phyloP scores from a whole-genome alignment of 1,140 invertebrate species.

The Chionoecetes opilio region DNA sequence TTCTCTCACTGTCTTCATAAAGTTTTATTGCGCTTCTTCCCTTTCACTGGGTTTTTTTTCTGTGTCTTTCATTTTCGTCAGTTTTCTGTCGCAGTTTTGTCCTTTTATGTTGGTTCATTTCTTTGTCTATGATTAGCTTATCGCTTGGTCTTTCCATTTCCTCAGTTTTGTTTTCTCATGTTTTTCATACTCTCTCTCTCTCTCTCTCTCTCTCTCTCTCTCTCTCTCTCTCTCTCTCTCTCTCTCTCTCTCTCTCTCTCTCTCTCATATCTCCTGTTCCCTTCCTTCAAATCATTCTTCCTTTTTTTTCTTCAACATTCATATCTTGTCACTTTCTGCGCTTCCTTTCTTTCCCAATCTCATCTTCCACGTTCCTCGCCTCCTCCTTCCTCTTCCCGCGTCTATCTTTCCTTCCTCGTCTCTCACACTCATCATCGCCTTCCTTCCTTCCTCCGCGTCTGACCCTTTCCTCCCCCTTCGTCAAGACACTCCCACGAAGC shows the following conservation, averaged over 20 bases:
- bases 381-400: neutral
- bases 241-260: slow-evolving; percentile 27
- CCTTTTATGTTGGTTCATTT: neutral
- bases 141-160: slow-evolving; percentile 5
- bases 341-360: neutral
- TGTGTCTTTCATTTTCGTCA: neutral
- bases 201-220: slow-evolving; percentile 27
- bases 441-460: neutral
- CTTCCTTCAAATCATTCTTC: neutral
- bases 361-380: neutral
- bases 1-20: slow-evolving; percentile 9
- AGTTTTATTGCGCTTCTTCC: neutral
- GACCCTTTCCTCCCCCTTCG: neutral
- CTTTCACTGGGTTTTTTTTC: neutral
- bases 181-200: neutral
- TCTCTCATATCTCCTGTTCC: neutral
- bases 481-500: slow-evolving; percentile 1
- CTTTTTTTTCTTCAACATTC: too few relatives aligned
- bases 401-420: neutral
- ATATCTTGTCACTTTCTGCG: too few relatives aligned
- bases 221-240: slow-evolving; percentile 27
- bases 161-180: neutral
- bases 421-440: slow-evolving; percentile 23
- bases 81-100: neutral
- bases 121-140: neutral